Evolutionary conservation across 2,888 invertebrate genomes (phyloP).

Genomic region (Tanypteryx hageni): DNA sequence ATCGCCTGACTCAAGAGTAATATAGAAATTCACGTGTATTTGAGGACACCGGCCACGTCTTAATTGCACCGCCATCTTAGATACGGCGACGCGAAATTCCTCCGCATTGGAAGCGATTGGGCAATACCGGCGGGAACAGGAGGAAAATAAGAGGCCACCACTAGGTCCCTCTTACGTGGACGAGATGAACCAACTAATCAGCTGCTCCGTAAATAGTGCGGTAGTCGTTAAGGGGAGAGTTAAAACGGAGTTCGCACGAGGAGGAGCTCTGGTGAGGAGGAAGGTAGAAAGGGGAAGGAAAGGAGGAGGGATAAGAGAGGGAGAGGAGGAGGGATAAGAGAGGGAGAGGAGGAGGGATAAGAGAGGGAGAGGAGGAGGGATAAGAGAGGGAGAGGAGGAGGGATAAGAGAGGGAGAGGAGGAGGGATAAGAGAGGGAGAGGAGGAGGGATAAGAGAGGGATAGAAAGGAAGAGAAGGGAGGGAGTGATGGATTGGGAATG

Average conservation of each 20-base stretch:
- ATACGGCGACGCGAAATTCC: too few species aligned
- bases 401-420: not conserved
- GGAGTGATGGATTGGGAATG: not conserved
- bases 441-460: not conserved
- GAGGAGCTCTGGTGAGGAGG: not conserved
- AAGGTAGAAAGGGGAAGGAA: not conserved
- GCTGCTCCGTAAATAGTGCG: constrained; percentile 10
- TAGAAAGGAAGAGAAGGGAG: not conserved
- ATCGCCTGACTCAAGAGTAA: too few species aligned
- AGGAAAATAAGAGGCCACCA: too few species aligned
- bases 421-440: not conserved
- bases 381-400: not conserved
- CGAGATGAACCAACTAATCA: not conserved
- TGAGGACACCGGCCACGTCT: too few species aligned
- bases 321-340: not conserved
- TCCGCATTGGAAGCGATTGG: too few species aligned
- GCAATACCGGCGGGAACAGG: too few species aligned
- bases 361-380: not conserved
- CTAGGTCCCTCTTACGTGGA: too few species aligned
- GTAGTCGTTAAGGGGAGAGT: not conserved
- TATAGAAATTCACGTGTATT: too few species aligned
- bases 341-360: not conserved
- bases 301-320: not conserved
- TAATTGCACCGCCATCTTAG: too few species aligned
- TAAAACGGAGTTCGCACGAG: not conserved